Conservation (phyloP, 2,888 invertebrate genomes). For the Apoda limacodes region DNA sequence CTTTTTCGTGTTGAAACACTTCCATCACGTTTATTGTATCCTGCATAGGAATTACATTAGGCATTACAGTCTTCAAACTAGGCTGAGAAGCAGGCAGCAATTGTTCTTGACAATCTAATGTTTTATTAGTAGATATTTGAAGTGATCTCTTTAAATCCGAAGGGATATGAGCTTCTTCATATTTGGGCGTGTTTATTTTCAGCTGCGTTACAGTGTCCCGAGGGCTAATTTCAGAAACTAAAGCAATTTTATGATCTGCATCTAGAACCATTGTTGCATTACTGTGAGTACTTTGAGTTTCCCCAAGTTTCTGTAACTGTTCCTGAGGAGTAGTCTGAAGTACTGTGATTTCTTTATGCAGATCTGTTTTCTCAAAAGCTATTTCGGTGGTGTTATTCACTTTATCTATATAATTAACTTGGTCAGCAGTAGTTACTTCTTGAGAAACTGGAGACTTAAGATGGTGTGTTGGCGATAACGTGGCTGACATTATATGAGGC, state of each 20-base stretch:
- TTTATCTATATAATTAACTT: conserved; percentile 34
- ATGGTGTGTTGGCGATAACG: conserved; percentile 34
- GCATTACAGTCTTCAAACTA: conserved; percentile 33
- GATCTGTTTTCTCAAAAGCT: conserved; percentile 41
- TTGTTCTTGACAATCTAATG: conserved; percentile 51
- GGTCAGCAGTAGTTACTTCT: conserved; percentile 54
- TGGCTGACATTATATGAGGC: conserved; percentile 30
- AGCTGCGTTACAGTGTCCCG: conserved; percentile 25
- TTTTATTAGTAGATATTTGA: conserved; percentile 46
- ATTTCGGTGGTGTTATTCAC: conserved; percentile 26
- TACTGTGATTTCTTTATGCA: conserved; percentile 48
- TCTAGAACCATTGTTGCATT: conserved; percentile 65
- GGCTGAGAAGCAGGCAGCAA: conserved; percentile 30
- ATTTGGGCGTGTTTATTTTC: conserved; percentile 19
- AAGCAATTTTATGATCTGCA: conserved; percentile 60
- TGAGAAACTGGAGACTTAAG: conserved; percentile 51
- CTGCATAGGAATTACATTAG: conserved; percentile 32
- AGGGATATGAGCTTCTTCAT: conserved; percentile 43
- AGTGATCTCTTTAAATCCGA: conserved; percentile 37
- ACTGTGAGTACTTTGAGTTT: conserved; percentile 39
- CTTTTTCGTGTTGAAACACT: conserved; percentile 47
- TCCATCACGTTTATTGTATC: conserved; percentile 42
- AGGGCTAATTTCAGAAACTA: conserved; percentile 55
- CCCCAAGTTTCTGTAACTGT: conserved; percentile 50
- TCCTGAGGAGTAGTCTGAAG: conserved; percentile 60